Evolutionary conservation across 1,140 invertebrate genomes (phyloP), one percentile per base, ranked within the genome.

Genomic region (Neodiprion lecontei): DNA sequence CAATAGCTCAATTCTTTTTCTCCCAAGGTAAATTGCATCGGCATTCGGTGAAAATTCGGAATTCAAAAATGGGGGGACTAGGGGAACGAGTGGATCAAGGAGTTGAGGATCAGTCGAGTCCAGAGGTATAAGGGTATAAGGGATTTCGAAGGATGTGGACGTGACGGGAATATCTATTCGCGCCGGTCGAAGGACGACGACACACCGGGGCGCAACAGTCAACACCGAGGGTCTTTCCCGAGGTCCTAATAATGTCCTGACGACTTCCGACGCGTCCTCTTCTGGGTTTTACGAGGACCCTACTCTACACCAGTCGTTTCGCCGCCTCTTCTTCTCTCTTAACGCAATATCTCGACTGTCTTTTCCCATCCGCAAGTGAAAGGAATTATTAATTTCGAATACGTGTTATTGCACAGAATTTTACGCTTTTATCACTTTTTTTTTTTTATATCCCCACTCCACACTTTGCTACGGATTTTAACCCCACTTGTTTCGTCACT

Each of bases 101-200:
- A 40, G 2, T 40, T 40, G 28, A 1, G 28, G 28, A 40, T 40
- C 28, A 40, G 28, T 40, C 5, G 28, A 40, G 28, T 40, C 28
- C 28, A 40, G 28, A 40, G 28, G 28, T 40, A 40, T 40, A 40
- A 40, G 28, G 28, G 28, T 40, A 40, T 40, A 61, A 61, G 53
- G 53, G 53, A 61, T 61, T 61, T 61, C 53, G 53, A 69, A 49
- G 67, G 76, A 77, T 76, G 79, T 78, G 72, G 80, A 77, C 40
- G 67, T 69, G 21, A 47, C 67, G 67, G 67, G 67, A 47, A 69
- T 69, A 47, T 61, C 4, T 61, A 40, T 65, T 65, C 12, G 2
- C 61, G 17, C 77, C 61, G 83, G 76, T 81, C 71, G 28, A 40
- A 40, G 28, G 28, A 40, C 28, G 28, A 40, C 28, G 53, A 61